phyloP scores from a whole-genome alignment of 2,113 vertebrate species.

The Cololabis saira region DNA sequence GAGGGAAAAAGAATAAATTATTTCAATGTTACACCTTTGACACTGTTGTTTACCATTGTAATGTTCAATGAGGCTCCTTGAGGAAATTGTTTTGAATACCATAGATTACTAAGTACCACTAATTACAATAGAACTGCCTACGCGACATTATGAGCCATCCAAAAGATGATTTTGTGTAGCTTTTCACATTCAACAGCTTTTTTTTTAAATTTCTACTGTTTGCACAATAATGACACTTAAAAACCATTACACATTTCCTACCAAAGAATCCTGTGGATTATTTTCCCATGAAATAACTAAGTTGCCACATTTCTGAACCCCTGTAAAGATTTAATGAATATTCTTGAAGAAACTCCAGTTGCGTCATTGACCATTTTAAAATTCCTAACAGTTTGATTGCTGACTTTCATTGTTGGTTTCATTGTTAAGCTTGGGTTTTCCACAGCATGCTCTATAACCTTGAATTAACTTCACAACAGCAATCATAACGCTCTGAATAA shows the following conservation, averaged over 20 bases:
- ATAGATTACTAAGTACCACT: conserved; percentile 42
- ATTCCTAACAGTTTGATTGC: conserved; percentile 28
- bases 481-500: neutral
- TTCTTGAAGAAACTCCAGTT: conserved; percentile 26
- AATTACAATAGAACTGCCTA: conserved; percentile 52
- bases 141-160: conserved; percentile 60
- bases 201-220: conserved; percentile 45
- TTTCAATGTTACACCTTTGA: conserved; percentile 12
- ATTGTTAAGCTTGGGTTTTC: conserved; percentile 9
- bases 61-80: conserved; percentile 15
- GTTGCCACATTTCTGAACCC: conserved; percentile 36
- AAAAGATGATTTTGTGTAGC: conserved; percentile 58
- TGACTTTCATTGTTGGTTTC: conserved; percentile 18
- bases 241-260: conserved; percentile 56
- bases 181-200: conserved; percentile 27
- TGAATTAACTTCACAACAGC: conserved; percentile 16
- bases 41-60: conserved; percentile 33
- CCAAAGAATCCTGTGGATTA: conserved; percentile 46
- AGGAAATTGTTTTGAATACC: conserved; percentile 19
- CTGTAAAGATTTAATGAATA: conserved; percentile 34
- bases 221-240: conserved; percentile 51
- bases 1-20: conserved; percentile 6
- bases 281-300: conserved; percentile 46
- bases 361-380: conserved; percentile 45
- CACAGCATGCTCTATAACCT: conserved; percentile 16